Conservation (phyloP, 2,888 invertebrate species). For the Chalcosyrphus nemorum region DNA sequence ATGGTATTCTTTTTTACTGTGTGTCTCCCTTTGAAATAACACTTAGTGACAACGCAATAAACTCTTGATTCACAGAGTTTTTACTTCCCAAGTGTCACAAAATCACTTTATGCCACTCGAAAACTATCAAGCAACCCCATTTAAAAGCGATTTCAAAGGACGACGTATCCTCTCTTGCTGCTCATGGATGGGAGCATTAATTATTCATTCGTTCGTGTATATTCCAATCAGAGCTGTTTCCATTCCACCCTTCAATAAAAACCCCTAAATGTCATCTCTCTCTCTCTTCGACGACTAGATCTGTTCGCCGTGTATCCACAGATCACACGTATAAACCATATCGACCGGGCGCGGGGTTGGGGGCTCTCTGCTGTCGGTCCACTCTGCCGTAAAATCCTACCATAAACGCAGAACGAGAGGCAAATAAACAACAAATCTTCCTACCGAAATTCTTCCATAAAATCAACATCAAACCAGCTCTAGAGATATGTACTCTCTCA, state of each 20-base stretch:
- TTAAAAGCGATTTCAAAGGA: slow-evolving; percentile 58
- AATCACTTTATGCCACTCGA: slow-evolving; percentile 62
- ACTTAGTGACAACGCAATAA: slow-evolving; percentile 56
- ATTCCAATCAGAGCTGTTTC: slow-evolving; percentile 65
- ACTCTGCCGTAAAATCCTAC: slow-evolving; percentile 67
- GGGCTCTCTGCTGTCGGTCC: slow-evolving; percentile 30
- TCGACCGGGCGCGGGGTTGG: too few species aligned
- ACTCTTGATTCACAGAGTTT: slow-evolving; percentile 29
- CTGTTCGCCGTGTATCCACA: neutral
- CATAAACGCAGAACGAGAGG: slow-evolving; percentile 68
- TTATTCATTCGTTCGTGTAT: slow-evolving; percentile 68
- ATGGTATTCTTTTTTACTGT: slow-evolving; percentile 9
- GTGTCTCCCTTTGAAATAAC: slow-evolving; percentile 44
- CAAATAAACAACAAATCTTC: slow-evolving; percentile 73
- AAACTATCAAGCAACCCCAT: slow-evolving; percentile 61
- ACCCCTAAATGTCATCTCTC: slow-evolving; percentile 62
- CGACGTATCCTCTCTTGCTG: slow-evolving; percentile 8
- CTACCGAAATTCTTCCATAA: slow-evolving; percentile 59
- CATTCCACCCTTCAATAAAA: slow-evolving; percentile 58
- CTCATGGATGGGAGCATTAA: slow-evolving; percentile 41
- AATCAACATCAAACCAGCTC: slow-evolving; percentile 63
- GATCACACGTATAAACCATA: slow-evolving; percentile 22
- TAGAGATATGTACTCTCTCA: slow-evolving; percentile 2
- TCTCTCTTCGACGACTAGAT: too few species aligned
- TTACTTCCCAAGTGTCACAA: slow-evolving; percentile 62